Conservation (phyloP, 92 coral and sea anemone species). For the Parazoanthus darwini region DNA sequence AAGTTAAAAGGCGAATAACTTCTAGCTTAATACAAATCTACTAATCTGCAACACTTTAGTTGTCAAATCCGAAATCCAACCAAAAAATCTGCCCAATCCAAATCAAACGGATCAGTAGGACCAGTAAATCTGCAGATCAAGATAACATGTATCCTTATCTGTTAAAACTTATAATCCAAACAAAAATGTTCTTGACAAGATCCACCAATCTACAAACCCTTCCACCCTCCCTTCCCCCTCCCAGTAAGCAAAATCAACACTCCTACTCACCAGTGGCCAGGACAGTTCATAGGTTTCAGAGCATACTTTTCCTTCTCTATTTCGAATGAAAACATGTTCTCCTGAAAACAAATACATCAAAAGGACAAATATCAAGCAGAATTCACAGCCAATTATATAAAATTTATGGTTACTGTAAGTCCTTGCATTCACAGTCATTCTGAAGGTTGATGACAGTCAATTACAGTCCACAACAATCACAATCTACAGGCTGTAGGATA, state of each 20-base stretch:
- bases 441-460: neutral
- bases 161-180: neutral
- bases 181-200: neutral
- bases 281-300: slow-evolving; percentile 98
- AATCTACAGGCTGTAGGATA: too few species aligned
- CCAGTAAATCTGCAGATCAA: too few species aligned
- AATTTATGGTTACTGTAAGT: neutral
- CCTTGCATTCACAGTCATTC: too few species aligned
- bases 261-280: slow-evolving; percentile 91
- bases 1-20: too few species aligned
- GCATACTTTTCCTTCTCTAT: slow-evolving; percentile 93
- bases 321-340: slow-evolving; percentile 94
- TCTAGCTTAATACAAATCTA: too few species aligned
- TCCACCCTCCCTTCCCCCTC: too few species aligned
- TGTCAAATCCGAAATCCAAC: too few species aligned
- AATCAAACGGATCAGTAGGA: too few species aligned
- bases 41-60: too few species aligned
- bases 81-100: too few species aligned
- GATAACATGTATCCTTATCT: neutral
- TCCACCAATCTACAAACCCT: neutral
- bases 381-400: neutral
- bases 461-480: too few species aligned
- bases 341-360: slow-evolving; percentile 48
- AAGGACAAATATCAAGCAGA: neutral
- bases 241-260: neutral